Conservation (phyloP, 2,113 vertebrate genomes). For the Tapirus terrestris region DNA sequence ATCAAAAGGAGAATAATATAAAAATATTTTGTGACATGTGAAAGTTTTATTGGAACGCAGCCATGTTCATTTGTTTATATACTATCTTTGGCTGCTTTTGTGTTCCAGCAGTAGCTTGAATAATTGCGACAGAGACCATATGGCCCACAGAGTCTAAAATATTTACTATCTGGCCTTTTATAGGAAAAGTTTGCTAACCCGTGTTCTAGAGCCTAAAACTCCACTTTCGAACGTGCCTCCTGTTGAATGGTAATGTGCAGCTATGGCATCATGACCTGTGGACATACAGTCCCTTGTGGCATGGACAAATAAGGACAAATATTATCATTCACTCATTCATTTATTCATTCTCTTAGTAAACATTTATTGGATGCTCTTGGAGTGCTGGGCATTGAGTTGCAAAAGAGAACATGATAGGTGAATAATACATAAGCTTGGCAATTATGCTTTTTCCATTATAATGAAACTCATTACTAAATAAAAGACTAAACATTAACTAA, state of each 20-base stretch:
- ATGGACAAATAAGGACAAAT: background rate
- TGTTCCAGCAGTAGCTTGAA: background rate
- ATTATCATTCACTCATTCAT: background rate
- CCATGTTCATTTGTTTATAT: background rate
- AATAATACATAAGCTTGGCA: conserved; percentile 50
- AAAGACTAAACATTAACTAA: conserved; percentile 53
- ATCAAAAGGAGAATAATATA: background rate
- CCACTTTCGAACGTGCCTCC: background rate
- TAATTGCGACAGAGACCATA: conserved; percentile 12
- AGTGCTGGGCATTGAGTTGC: conserved; percentile 8
- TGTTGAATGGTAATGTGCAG: background rate
- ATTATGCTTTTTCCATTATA: conserved; percentile 15
- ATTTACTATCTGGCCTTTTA: conserved; percentile 17
- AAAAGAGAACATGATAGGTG: conserved; percentile 2
- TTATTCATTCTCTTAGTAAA: background rate
- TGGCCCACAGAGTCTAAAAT: background rate
- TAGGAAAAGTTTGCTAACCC: conserved; percentile 8
- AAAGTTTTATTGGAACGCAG: conserved; percentile 14
- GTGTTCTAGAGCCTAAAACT: background rate
- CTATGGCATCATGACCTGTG: background rate
- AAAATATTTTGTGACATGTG: background rate
- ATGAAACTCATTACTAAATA: conserved; percentile 63
- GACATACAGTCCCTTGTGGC: background rate
- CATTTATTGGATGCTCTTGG: background rate
- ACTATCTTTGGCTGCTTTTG: background rate